Base-by-base conservation (phyloP, 92 coral and sea anemone genomes). In the Siderastrea radians region DNA sequence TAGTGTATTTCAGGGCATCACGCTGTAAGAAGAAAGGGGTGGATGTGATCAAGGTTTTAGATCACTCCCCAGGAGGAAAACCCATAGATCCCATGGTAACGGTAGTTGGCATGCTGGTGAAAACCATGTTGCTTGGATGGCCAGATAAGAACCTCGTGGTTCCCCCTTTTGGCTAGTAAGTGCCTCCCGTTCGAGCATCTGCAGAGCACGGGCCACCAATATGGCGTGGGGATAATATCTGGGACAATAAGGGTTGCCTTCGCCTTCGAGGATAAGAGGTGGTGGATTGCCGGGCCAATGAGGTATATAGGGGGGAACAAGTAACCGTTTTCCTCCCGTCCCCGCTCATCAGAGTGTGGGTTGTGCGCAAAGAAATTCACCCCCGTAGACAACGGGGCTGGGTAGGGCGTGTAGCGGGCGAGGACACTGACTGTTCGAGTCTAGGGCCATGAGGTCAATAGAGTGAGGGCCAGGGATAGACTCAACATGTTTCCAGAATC, bases 191-290 rank as follows among this genome's bases (percentile, higher is more conserved):
- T 59, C 26, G 59, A 44, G 11, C n/a, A 47, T 6, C 50, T 49
- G 5, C 16, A 59, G 26, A 87, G 55, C 2, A 78, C 48, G 1
- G 90, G 85, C 90, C 86, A 79, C 90, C 90, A 87, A 6, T 80
- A 87, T 3, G 64, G 85, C 17, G 74, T 68, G 3, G 91, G 91
- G 9, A 5, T 11, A 17, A 87, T 17, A 60, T 78, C 71, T 6
- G 90, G 90, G n/a, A 78, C 66, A 5, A 86, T 53, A 10, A 86
- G 4, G 43, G 90, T 86, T 26, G 57, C 77, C n/a, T 64, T 15
- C 3, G 65, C 71, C 16, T 52, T 48, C 3, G 10, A n/a, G 55
- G 69, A 2, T 50, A 48, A 11, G 43, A 77, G 38, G 68, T 77
- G 81, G 11, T 55, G 66, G 1, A 77, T 3, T 16, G 67, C 81